These are phyloP conservation scores for Oceanites oceanicus DNA, from an alignment of 2,113 vertebrate species.

Conservation along the genomic window DNA sequence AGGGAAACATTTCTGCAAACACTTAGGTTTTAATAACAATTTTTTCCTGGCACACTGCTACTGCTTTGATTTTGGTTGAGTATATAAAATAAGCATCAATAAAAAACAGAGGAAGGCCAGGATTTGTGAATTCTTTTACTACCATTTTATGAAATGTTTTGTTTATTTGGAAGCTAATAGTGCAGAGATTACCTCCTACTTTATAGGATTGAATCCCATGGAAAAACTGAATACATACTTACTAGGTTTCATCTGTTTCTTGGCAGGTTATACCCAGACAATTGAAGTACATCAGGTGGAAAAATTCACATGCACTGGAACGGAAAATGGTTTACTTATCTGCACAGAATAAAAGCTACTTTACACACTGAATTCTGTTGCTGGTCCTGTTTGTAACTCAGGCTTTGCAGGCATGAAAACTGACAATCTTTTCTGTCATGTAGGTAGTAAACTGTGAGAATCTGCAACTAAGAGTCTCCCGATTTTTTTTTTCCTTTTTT, in stretches of 20 bases:
- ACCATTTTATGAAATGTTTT: neutral
- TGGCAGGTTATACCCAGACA: neutral
- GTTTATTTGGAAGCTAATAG: neutral
- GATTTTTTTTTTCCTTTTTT: neutral
- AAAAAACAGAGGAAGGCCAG: neutral
- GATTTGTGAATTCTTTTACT: neutral
- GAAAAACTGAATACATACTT: neutral
- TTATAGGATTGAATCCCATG: neutral
- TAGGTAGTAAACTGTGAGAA: neutral
- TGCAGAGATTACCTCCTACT: neutral
- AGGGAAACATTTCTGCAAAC: neutral
- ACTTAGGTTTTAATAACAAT: neutral
- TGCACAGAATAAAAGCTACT: neutral
- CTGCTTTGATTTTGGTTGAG: neutral
- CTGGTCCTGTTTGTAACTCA: neutral
- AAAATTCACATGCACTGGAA: neutral
- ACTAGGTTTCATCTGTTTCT: neutral
- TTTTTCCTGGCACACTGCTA: neutral
- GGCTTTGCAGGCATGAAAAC: neutral
- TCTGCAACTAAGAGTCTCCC: neutral
- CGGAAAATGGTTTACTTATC: neutral
- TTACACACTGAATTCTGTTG: neutral
- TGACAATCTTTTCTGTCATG: neutral
- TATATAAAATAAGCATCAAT: neutral
- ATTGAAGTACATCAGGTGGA: neutral